These are phyloP conservation scores for Brachionus plicatilis DNA, from an alignment of 1,140 invertebrate species.

Conservation along the genomic window DNA sequence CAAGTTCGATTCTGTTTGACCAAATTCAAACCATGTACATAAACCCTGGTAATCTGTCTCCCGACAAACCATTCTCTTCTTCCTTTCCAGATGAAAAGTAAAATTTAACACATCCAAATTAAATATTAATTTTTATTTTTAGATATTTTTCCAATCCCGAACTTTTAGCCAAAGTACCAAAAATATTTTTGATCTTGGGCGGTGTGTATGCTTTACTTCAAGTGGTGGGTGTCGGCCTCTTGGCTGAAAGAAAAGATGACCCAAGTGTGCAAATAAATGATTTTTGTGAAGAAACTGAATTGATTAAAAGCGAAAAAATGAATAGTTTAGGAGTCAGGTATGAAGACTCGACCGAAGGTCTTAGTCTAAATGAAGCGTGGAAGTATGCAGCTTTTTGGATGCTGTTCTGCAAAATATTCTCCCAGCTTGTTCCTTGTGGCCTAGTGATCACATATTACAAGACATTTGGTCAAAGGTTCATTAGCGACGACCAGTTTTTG, in stretches of 20 bases:
- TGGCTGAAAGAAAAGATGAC: slow-evolving; percentile 41
- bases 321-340: slow-evolving; percentile 43
- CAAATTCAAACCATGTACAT: slow-evolving; percentile 54
- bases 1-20: slow-evolving; percentile 55
- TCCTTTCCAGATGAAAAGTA: slow-evolving; percentile 19
- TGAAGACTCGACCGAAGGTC: neutral
- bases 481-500: slow-evolving; percentile 57
- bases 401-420: slow-evolving; percentile 40
- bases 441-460: slow-evolving; percentile 41
- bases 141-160: slow-evolving; percentile 52
- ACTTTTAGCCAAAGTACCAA: slow-evolving; percentile 52
- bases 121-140: slow-evolving; percentile 32
- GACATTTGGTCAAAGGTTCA: slow-evolving; percentile 58
- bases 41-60: slow-evolving; percentile 54
- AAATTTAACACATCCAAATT: neutral
- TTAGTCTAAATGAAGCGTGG: neutral
- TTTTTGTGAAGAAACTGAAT: neutral
- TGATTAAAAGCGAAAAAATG: neutral
- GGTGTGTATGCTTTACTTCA: slow-evolving; percentile 52
- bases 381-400: slow-evolving; percentile 2
- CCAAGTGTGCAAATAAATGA: neutral
- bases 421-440: neutral
- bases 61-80: slow-evolving; percentile 42
- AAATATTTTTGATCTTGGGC: slow-evolving; percentile 52
- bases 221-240: slow-evolving; percentile 44